phyloP scores from a whole-genome alignment of 2,797 vertebrate genomes.

The Spinus pinus region DNA sequence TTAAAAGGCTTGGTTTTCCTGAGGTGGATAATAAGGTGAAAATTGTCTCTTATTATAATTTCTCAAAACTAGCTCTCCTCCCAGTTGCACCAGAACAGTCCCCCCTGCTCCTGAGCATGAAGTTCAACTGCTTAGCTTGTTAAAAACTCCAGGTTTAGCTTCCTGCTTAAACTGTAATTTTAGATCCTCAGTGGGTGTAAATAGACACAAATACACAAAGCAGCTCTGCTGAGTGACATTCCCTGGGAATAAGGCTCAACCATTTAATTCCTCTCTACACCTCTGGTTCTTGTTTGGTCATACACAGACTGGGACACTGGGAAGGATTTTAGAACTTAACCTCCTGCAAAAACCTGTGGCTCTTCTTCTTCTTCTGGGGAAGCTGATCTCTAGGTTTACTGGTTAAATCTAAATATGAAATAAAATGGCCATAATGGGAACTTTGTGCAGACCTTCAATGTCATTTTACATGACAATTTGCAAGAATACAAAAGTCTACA shows the following conservation, averaged over 20 bases:
- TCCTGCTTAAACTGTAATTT: background rate
- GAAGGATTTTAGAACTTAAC: background rate
- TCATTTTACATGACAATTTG: background rate
- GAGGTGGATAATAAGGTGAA: constrained; percentile 4
- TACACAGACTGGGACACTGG: background rate
- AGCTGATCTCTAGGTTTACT: background rate
- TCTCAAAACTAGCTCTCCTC: background rate
- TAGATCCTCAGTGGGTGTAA: background rate
- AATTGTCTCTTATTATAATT: background rate
- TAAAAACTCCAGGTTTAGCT: background rate
- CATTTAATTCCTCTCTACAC: background rate
- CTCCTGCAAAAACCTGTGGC: background rate
- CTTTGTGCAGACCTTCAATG: background rate
- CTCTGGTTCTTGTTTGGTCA: background rate
- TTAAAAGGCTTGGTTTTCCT: background rate
- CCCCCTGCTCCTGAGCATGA: background rate
- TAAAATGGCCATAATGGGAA: background rate
- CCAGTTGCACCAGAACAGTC: background rate
- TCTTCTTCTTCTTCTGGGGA: background rate
- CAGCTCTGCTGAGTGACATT: background rate
- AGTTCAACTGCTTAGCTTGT: background rate
- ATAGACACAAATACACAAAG: background rate
- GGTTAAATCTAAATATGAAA: background rate
- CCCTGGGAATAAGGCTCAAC: background rate
- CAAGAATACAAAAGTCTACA: background rate